Base-by-base conservation (phyloP, 2,888 invertebrate genomes). In the Eupithecia abbreviata region DNA sequence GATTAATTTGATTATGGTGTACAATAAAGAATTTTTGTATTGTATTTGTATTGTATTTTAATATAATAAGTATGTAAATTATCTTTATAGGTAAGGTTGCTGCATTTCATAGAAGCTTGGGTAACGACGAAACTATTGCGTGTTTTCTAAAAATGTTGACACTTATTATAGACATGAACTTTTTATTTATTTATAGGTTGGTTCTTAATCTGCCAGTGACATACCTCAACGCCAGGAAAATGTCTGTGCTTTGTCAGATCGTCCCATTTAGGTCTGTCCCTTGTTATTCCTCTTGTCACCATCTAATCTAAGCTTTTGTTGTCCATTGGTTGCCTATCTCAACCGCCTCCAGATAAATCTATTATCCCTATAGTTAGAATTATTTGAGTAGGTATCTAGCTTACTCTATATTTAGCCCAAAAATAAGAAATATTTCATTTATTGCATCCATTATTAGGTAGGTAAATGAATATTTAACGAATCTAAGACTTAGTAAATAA, bases 221-320 rank as follows among this genome's bases (percentile, higher is more conserved):
- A 73, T 68, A 18, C 43, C 43, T 43, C 58, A 45, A 9, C 58
- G 49, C 47, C 62, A 51, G 62, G 62, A 18, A 51, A 12, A 41
- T 45, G 45, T 62, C 41, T 47, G 73, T 41, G 49, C 41, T 49
- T 43, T 72, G 43, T 73, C 15, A 30, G 47, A 42, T 69, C 42
- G 68, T 73, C 58, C 55, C 68, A 42, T 67, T 68, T 65, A 30
- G 55, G 12, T n/a, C 68, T 10, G 69, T 66, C 65, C 67, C 71
- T 76, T 73, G 76, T 76, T 77, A 77, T 71, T 73, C 71, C 67
- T 47, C 67, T 69, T 73, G 58, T 76, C 71, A 76, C 47, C 7
- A 42, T 67, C 43, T 67, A n/a, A 67, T 67, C 67, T 67, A 42
- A 43, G 42, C 68, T 45, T 68, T 68, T 43, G 42, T 68, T 43